Percentiles rank a stretch among this genome's conserved stretches.
phyloP scores from a whole-genome alignment of 2,888 invertebrate genomes.

The Nomada fabriciana region DNA sequence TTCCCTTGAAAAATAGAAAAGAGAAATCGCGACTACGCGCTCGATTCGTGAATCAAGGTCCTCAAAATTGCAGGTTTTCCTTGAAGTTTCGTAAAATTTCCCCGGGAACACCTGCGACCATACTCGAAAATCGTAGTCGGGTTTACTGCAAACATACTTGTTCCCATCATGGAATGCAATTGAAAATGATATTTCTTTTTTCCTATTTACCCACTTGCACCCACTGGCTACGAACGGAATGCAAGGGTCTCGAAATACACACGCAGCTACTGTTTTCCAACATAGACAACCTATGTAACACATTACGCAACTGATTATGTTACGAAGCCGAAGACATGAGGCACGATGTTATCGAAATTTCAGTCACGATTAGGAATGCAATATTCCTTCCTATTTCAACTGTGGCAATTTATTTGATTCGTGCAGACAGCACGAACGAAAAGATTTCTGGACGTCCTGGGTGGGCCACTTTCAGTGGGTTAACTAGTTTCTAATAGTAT shows the following conservation, averaged over 20 bases:
- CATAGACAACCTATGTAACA: conserved; percentile 36
- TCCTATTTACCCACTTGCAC: neutral
- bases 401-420: conserved; percentile 9
- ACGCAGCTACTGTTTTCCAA: neutral
- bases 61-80: conserved; percentile 2
- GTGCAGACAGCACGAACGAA: no score
- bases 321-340: conserved; percentile 56
- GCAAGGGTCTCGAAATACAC: neutral
- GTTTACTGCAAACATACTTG: neutral
- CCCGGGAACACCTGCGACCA: neutral
- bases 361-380: conserved; percentile 45
- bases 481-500: no score
- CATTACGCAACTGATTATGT: conserved; percentile 44
- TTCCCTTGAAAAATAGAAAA: conserved; percentile 8
- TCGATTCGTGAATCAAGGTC: neutral
- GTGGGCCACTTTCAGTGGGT: no score
- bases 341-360: conserved; percentile 35
- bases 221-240: neutral
- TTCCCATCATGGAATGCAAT: neutral
- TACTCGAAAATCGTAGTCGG: neutral
- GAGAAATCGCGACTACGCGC: conserved; percentile 19
- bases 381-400: conserved; percentile 28
- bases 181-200: neutral
- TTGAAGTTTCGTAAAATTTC: conserved; percentile 21
- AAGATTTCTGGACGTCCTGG: no score